Evolutionary conservation across 2,888 invertebrate species (phyloP).

Genomic region (Eilema griseolum): DNA sequence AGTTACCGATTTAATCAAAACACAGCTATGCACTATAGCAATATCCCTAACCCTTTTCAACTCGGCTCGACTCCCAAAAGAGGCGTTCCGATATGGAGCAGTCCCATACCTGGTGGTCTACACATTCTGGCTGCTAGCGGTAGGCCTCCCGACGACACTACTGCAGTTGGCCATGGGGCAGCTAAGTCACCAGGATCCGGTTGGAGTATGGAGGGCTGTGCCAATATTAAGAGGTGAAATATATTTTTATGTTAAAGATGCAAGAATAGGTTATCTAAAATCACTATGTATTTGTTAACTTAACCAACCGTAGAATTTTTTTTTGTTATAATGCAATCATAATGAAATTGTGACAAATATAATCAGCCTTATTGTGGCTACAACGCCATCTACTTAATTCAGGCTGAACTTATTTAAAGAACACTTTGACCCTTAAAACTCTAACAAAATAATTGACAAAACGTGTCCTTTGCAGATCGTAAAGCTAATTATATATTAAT

Average conservation of each 20-base stretch:
- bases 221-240: conserved; percentile 88
- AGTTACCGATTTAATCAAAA: conserved; percentile 72
- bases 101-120: conserved; percentile 88
- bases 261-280: too few relatives aligned
- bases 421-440: too few relatives aligned
- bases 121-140: conserved; percentile 85
- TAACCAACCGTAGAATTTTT: too few relatives aligned
- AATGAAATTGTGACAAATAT: too few relatives aligned
- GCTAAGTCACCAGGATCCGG: conserved; percentile 89
- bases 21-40: conserved; percentile 86
- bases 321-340: too few relatives aligned
- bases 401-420: too few relatives aligned
- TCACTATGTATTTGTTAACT: not conserved
- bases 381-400: too few relatives aligned
- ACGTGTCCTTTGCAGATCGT: too few relatives aligned
- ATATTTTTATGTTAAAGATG: not conserved
- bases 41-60: conserved; percentile 88
- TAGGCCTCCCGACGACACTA: conserved; percentile 87
- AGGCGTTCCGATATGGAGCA: conserved; percentile 87
- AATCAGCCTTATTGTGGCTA: too few relatives aligned
- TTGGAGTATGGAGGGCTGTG: conserved; percentile 89
- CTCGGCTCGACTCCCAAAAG: conserved; percentile 87
- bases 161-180: conserved; percentile 89
- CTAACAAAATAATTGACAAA: too few relatives aligned
- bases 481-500: too few relatives aligned